A percentile compares a stretch with the other conserved stretches of the same genome.
phyloP scores from a whole-genome alignment of 23 tunicate species.

The Phallusia fumigata region DNA sequence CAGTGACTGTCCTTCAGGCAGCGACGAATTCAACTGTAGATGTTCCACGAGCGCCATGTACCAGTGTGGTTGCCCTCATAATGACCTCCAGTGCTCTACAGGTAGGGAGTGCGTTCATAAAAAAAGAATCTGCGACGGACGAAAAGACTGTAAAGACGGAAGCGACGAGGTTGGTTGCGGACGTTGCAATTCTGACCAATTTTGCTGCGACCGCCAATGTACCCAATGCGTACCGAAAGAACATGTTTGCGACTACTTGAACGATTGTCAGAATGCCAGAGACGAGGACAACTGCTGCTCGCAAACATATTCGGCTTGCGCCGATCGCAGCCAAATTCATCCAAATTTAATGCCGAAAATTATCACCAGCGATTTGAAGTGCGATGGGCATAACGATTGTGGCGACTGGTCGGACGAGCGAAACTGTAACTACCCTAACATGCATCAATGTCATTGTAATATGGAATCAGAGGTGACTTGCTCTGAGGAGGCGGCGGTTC shows the following conservation, averaged over 20 bases:
- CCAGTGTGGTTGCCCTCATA: constrained; percentile 29
- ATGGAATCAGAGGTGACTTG: constrained; percentile 18
- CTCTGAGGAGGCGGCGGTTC: constrained; percentile 23
- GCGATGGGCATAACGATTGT: constrained; percentile 43
- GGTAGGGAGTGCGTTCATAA: constrained; percentile 29
- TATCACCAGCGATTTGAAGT: not conserved
- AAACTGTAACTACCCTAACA: constrained; percentile 14
- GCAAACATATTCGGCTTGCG: constrained; percentile 10
- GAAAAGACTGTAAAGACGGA: constrained; percentile 47
- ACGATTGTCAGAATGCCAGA: constrained; percentile 19
- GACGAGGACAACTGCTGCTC: constrained; percentile 40
- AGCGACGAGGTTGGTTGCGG: constrained; percentile 40
- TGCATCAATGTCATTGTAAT: constrained; percentile 21
- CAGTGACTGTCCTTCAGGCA: constrained; percentile 17
- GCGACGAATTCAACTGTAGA: constrained; percentile 21
- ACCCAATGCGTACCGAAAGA: not conserved
- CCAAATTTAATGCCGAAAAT: not conserved
- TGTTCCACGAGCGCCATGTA: constrained; percentile 11
- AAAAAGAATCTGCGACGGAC: constrained; percentile 20
- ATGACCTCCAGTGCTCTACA: constrained; percentile 12
- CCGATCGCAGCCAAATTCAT: not conserved
- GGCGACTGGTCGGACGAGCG: constrained; percentile 37
- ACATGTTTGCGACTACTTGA: constrained; percentile 15
- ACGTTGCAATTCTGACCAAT: not conserved
- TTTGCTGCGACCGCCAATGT: constrained; percentile 14